Evolutionary conservation across 2,888 invertebrate genomes (phyloP), one percentile per base, ranked within the genome.

Genomic region (Chloroclystis v-ata): DNA sequence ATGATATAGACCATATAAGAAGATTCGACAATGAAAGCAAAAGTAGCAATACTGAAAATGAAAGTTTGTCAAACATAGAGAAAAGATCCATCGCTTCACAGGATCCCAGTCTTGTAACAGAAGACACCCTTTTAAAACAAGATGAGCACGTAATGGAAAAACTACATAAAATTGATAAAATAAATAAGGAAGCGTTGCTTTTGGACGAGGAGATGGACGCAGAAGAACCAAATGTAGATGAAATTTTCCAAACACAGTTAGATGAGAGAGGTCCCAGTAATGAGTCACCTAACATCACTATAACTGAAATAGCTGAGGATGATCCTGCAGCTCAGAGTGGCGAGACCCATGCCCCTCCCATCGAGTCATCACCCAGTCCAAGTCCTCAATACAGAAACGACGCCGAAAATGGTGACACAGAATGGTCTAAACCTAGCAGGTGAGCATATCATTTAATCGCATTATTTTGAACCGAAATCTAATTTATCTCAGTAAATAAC

Each of bases 381-480:
- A 82, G 80, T 59, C 83, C 83, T 46, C 70, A 70, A 47, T 73
- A 72, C 57, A 65, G 59, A 48, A 75, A 67, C 44, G 67, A 77
- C 48, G 66, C 65, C 38, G 73, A 72, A 61, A 70, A 71, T 56
- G 58, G 60, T 44, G 72, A 73, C 16, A 16, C 62, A 63, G 77
- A 80, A 73, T 87, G 87, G 87, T 87, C 87, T 75, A 86, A 79
- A 79, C 81, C 79, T 54, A 82, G 69, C 84, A 87, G 87, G 87
- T 86, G 83, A 79, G 9, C n/a, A 41, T 28, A 28, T 14, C n/a
- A 25, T 12, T n/a, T 0, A 16, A 8, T 35, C 10, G 9, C 28
- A 28, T 25, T 28, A 13, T 12, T 8, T 10, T 14, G 35, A 41
- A 29, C n/a, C 30, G 1, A 13, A 39, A 13, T 12, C 8, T 25